These are phyloP conservation scores for Solenodon paradoxus DNA, from an alignment of 2,113 vertebrate species.

Conservation along the genomic window DNA sequence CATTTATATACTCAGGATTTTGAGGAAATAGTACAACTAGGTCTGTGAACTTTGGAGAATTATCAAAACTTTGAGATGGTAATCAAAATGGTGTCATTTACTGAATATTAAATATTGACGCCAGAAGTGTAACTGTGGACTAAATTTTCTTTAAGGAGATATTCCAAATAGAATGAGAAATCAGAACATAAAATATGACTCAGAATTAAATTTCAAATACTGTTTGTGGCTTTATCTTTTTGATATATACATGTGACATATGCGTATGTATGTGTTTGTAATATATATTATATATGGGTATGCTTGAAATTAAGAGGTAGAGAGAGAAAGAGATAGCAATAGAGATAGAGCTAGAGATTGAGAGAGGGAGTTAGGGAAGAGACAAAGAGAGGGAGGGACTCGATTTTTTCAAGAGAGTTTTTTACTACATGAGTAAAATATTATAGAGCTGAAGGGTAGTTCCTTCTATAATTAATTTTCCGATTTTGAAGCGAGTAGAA, in stretches of 20 bases:
- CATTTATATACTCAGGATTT: background rate
- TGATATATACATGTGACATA: background rate
- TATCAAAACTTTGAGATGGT: background rate
- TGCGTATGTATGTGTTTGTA: background rate
- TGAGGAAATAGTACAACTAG: background rate
- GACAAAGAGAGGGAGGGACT: background rate
- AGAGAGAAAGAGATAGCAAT: background rate
- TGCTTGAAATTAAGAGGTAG: background rate
- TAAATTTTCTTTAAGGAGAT: background rate
- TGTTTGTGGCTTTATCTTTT: background rate
- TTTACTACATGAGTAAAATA: no score
- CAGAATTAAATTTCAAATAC: background rate
- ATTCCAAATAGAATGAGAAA: background rate
- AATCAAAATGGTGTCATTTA: background rate
- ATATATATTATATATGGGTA: no score
- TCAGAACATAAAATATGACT: background rate
- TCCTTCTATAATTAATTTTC: background rate
- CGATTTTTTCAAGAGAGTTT: no score
- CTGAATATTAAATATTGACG: background rate
- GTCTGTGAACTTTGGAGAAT: background rate
- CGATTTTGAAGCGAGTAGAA: background rate
- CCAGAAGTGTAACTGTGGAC: background rate
- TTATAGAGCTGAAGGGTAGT: background rate
- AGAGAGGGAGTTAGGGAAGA: no score
- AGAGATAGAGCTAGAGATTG: no score